A percentile compares a stretch with the other conserved stretches of the same genome.
Conservation (phyloP, 1,140 invertebrate genomes). For the Piezodorus guildinii region DNA sequence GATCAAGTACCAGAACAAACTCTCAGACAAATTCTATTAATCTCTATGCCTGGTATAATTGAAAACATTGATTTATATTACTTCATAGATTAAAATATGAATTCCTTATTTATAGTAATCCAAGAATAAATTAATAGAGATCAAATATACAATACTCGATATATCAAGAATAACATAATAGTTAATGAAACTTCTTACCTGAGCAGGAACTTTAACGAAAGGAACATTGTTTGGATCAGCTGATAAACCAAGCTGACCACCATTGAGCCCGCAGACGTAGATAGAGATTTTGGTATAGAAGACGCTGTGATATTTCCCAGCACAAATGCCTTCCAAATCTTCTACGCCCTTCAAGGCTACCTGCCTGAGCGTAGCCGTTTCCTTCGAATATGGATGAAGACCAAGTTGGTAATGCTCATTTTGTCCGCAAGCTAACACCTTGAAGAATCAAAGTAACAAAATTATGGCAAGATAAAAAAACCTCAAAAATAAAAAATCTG, state of each 20-base stretch:
- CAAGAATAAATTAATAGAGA: too few species aligned
- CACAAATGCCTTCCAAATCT: conserved; percentile 40
- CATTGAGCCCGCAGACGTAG: conserved; percentile 58
- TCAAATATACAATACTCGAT: too few species aligned
- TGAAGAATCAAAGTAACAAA: conserved; percentile 16
- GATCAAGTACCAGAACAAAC: too few species aligned
- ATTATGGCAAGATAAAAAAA: background rate
- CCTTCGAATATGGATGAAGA: conserved; percentile 33
- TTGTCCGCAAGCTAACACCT: conserved; percentile 52
- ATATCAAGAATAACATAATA: too few species aligned
- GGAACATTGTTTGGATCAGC: conserved; percentile 23
- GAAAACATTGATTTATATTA: too few species aligned
- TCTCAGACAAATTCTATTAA: too few species aligned
- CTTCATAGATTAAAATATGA: too few species aligned
- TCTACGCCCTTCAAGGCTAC: conserved; percentile 35
- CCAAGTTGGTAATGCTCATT: conserved; percentile 54
- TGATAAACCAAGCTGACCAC: conserved; percentile 54
- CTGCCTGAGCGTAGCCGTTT: conserved; percentile 34
- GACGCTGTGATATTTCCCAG: conserved; percentile 53
- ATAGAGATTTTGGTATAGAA: conserved; percentile 46
- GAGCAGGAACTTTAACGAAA: conserved; percentile 34
- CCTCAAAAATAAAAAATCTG: background rate
- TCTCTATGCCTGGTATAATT: too few species aligned
- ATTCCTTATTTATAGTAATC: too few species aligned
- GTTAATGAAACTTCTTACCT: conserved; percentile 30